Percentiles rank a stretch among this genome's conserved stretches.
These are phyloP conservation scores for Aethina tumida DNA, from an alignment of 1,140 invertebrate genomes.

Conservation along the genomic window DNA sequence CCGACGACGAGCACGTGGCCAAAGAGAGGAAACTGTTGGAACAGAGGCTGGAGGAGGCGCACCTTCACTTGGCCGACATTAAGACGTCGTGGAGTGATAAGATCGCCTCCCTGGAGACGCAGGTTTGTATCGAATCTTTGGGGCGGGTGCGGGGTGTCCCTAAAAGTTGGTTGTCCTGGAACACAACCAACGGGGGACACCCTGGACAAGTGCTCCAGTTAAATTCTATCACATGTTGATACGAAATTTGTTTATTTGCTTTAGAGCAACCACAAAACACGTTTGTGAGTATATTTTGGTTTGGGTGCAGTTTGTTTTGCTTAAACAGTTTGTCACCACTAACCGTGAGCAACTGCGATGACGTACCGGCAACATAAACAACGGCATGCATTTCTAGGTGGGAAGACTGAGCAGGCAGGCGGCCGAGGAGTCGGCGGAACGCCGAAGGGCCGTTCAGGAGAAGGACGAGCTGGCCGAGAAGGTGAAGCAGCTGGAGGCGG, in stretches of 20 bases:
- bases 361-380: too few relatives aligned
- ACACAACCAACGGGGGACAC: too few relatives aligned
- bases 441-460: constrained; percentile 61
- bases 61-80: constrained; percentile 75
- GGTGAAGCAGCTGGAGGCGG: constrained; percentile 52
- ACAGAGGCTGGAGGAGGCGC: constrained; percentile 69
- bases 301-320: too few relatives aligned
- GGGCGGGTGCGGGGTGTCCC: too few relatives aligned
- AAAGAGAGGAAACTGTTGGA: constrained; percentile 58
- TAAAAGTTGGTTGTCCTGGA: constrained; percentile 1
- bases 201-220: too few relatives aligned
- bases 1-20: constrained; percentile 47
- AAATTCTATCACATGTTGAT: too few relatives aligned
- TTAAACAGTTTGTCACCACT: too few relatives aligned
- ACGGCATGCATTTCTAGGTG: constrained; percentile 39
- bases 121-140: constrained; percentile 42
- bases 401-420: constrained; percentile 67
- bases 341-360: too few relatives aligned
- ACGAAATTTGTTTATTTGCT: too few relatives aligned
- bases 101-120: constrained; percentile 74
- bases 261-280: too few relatives aligned
- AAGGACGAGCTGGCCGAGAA: constrained; percentile 53
- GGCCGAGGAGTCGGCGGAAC: constrained; percentile 68
- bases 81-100: constrained; percentile 85
- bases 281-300: too few relatives aligned